Base-by-base conservation (phyloP, 2,113 vertebrate species). In the Sisor rabdophorus region DNA sequence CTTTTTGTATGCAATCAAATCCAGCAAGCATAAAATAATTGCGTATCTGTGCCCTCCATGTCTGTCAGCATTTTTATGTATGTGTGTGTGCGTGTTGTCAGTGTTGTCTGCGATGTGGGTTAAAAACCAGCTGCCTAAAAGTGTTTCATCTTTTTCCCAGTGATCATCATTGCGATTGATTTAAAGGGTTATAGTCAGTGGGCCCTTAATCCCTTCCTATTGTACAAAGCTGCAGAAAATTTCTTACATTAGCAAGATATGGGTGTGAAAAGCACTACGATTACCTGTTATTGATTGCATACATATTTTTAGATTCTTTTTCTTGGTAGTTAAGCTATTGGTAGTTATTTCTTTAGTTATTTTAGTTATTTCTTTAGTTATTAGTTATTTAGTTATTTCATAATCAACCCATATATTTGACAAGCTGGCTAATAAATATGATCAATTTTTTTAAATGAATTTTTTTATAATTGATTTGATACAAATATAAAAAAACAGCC, bases 151-250 rank as follows among this genome's bases (percentile, higher is more conserved):
- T 87, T 61, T 80, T 26, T 76, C 71, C 88, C 85, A 86, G 87
- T 86, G 86, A 81, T 84, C 84, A 90, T 88, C 83, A 87, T 88
- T 88, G 80, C 82, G 86, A 90, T 89, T 87, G 81, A 53, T 86
- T 87, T 40, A 83, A 70, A 89, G 53, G 89, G 79, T 84, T 82
- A 83, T 26, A 74, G 84, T 86, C 82, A 73, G 80, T 82, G 83
- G 85, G 88, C 87, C 91, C 90, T 88, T 90, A 84, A 87, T 89
- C 86, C 86, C 79, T 78, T 87, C 87, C 85, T 69, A 80, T 81
- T 80, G 81, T 85, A 87, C 85, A 90, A 91, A 91, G 89, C 91
- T 90, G 81, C 89, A 91, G 90, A 90, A 92, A 92, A 92, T 92
- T 92, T 89, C 89, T 82, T 79, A 88, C 86, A 89, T 93, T 92